A percentile compares a stretch with the other conserved stretches of the same genome.
Conservation (phyloP, 2,113 vertebrate genomes). For the Lophius piscatorius region DNA sequence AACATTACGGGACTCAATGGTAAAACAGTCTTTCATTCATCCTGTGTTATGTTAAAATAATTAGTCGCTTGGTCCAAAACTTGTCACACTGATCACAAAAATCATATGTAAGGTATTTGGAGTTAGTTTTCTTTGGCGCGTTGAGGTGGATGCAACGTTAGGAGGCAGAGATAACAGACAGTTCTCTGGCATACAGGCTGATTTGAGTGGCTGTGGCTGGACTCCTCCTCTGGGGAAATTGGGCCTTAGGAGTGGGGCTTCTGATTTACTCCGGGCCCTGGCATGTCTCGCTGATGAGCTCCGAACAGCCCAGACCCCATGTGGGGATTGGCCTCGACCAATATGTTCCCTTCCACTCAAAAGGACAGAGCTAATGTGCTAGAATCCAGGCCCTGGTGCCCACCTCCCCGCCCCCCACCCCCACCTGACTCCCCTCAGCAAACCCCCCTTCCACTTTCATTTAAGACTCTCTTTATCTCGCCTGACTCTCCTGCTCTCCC, state of each 20-base stretch:
- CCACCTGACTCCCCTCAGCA: conserved; percentile 37
- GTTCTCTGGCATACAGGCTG: conserved; percentile 55
- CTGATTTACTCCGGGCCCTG: conserved; percentile 79
- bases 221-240: conserved; percentile 77
- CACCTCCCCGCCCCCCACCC: too few species aligned
- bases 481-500: conserved; percentile 48
- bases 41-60: too few species aligned
- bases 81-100: background rate
- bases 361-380: conserved; percentile 75
- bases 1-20: too few species aligned
- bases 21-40: too few species aligned
- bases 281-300: conserved; percentile 78
- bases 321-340: conserved; percentile 70
- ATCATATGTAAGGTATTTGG: conserved; percentile 15
- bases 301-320: conserved; percentile 66
- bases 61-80: too few species aligned
- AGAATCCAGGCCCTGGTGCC: conserved; percentile 49
- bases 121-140: conserved; percentile 32
- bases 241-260: conserved; percentile 65
- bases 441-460: conserved; percentile 68
- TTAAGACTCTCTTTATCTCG: conserved; percentile 70
- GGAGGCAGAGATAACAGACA: conserved; percentile 53
- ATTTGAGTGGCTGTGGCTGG: conserved; percentile 72
- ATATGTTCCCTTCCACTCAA: conserved; percentile 77
- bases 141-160: conserved; percentile 29